A percentile compares a stretch with the other conserved stretches of the same genome.
Evolutionary conservation across 2,113 vertebrate species (phyloP).

Genomic region (Malaclemys terrapin): DNA sequence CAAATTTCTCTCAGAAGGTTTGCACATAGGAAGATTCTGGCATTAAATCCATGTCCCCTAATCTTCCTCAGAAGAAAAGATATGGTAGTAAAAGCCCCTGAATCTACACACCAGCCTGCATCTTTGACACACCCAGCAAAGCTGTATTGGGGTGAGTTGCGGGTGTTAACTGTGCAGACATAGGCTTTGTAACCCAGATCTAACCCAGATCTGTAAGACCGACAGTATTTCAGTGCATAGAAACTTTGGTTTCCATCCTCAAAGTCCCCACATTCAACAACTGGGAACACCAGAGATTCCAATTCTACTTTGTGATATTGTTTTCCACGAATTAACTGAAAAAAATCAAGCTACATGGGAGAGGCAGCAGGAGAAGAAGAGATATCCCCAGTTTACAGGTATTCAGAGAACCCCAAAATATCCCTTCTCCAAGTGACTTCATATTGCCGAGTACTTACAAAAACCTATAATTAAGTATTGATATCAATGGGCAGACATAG

Average conservation of each 20-base stretch:
- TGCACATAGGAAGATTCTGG: neutral
- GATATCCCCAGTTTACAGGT: neutral
- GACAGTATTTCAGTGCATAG: neutral
- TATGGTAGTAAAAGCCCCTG: neutral
- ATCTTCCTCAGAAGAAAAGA: neutral
- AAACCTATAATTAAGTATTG: neutral
- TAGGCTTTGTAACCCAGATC: neutral
- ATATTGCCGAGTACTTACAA: neutral
- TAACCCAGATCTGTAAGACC: neutral
- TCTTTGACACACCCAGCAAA: neutral
- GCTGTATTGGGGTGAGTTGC: neutral
- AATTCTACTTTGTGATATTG: neutral
- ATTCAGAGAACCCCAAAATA: neutral
- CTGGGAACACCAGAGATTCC: neutral
- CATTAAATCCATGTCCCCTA: neutral
- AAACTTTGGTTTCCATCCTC: neutral
- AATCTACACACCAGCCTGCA: neutral
- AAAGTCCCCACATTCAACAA: neutral
- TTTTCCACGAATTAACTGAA: neutral
- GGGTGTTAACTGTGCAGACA: neutral
- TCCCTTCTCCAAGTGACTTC: neutral
- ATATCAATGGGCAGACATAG: neutral
- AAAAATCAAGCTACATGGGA: neutral
- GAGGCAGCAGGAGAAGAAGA: neutral
- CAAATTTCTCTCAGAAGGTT: neutral